Conservation (phyloP, 1,140 invertebrate species). For the Neotoxoptera formosana region DNA sequence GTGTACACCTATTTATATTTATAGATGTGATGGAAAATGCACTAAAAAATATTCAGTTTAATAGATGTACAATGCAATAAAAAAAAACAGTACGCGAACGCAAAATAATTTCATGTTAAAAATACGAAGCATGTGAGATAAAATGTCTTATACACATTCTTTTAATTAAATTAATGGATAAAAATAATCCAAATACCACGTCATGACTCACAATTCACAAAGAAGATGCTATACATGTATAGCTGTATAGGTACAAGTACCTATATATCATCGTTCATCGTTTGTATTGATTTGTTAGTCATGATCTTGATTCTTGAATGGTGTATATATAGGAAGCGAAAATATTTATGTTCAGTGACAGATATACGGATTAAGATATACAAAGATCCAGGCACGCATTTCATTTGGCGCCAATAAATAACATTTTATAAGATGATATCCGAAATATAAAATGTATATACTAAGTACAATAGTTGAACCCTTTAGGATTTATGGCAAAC, state of each 20-base stretch:
- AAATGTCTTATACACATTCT: conserved; percentile 3
- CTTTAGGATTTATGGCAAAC: neutral
- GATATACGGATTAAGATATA: neutral
- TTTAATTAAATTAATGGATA: neutral
- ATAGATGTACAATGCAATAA: neutral
- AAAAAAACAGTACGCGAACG: neutral
- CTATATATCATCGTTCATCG: neutral
- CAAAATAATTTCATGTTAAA: conserved; percentile 4
- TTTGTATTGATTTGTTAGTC: neutral
- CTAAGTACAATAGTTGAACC: neutral
- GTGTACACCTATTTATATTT: neutral
- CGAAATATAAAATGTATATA: neutral
- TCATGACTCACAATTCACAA: neutral
- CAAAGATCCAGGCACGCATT: neutral
- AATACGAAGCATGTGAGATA: neutral
- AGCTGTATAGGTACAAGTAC: neutral
- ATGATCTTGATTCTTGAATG: neutral
- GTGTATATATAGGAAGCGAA: neutral
- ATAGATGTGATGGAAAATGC: neutral
- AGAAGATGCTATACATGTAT: neutral
- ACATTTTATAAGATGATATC: neutral
- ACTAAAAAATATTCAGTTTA: conserved; percentile 2
- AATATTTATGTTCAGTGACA: neutral
- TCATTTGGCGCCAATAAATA: neutral
- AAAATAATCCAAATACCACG: conserved; percentile 16